Percentiles rank a stretch among this genome's conserved stretches.
Conservation (phyloP, 2,888 invertebrate species). For the Agriopis marginaria region DNA sequence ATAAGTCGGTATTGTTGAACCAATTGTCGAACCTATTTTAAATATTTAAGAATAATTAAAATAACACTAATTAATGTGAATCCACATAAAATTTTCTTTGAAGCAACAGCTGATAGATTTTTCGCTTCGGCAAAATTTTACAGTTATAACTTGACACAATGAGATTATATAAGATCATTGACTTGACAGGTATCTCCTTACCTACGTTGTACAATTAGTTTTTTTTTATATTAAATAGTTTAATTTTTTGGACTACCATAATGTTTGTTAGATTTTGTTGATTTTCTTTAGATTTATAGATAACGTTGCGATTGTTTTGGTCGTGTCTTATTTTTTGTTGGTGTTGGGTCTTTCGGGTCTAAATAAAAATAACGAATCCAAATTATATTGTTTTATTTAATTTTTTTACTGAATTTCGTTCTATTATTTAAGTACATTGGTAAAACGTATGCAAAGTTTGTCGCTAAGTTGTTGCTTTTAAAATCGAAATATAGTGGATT, state of each 20-base stretch:
- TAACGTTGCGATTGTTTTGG: constrained; percentile 1
- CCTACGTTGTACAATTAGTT: background rate
- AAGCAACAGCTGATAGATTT: background rate
- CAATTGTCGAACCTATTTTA: constrained; percentile 53
- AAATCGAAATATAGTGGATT: too few relatives aligned
- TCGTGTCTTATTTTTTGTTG: constrained; percentile 10
- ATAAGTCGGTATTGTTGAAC: constrained; percentile 53
- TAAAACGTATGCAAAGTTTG: too few relatives aligned
- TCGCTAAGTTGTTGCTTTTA: too few relatives aligned
- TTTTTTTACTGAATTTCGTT: background rate
- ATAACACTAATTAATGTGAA: constrained; percentile 4
- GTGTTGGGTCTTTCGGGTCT: constrained; percentile 32
- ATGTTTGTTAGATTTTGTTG: constrained; percentile 19
- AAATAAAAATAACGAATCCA: constrained; percentile 31
- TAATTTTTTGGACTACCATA: background rate
- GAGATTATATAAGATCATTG: too few relatives aligned
- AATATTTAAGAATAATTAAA: background rate
- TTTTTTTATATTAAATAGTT: background rate
- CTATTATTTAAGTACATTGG: too few relatives aligned
- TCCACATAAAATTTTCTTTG: background rate
- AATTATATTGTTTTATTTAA: constrained; percentile 12
- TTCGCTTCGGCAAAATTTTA: background rate
- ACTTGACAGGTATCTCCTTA: background rate
- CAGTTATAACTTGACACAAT: too few relatives aligned
- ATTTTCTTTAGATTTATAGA: constrained; percentile 24